Evolutionary conservation across 2,797 vertebrate species (phyloP), one percentile per base, ranked within the genome.

Genomic region (Sandelia bainsii): DNA sequence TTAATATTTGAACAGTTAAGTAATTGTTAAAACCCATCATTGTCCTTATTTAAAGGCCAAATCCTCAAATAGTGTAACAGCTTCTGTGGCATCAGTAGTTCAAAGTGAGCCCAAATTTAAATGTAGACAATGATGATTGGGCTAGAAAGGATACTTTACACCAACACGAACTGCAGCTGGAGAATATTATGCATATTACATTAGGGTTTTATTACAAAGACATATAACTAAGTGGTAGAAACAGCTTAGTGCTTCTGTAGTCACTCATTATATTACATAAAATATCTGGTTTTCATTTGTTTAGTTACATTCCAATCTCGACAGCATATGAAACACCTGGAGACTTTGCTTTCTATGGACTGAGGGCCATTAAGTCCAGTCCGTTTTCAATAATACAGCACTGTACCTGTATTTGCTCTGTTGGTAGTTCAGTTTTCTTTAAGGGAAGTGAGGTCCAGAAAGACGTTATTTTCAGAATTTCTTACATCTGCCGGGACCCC

Each of bases 261-360:
- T 62, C 46, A 63, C 53, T 56, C 53, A 37, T 34, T 68, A 37
- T 69, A 51, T 25, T 46, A 11, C n/a, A 54, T 53, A 17, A 51
- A 60, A 62, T 59, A 62, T 66, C 58, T 62, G 54, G n/a, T 74
- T 76, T 77, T 44, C 40, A 69, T 77, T 74, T 70, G 49, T 72
- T 12, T 50, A 23, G 25, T 54, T 56, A 60, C 59, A 57, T 63
- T 69, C 16, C 39, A 71, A 68, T 63, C 46, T 63, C 53, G 40
- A 32, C 34, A 48, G 49, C 23, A 61, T 84, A 84, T 82, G 77
- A 82, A 81, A 85, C 80, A 85, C 81, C 64, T 83, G 81, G 40
- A 64, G 52, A 52, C 19, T 54, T 68, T 64, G 20, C 42, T 46
- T 69, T 62, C 42, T 29, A 27, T 29, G 39, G 9, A 56, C 67